Base-by-base conservation (phyloP, 2,797 vertebrate genomes). In the Dendrocincla fuliginosa region DNA sequence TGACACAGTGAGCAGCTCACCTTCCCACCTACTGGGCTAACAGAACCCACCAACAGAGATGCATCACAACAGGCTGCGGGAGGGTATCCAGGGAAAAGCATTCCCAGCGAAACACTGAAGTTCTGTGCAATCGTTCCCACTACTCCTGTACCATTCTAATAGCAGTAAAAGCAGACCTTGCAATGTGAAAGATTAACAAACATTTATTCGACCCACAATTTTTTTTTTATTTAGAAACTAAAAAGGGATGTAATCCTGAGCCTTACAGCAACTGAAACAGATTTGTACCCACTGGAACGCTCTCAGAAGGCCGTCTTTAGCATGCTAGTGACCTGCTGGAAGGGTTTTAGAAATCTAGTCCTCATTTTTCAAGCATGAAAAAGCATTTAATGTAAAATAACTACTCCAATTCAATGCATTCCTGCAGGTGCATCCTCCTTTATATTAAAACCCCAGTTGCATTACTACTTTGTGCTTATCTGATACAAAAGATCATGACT, bases 1-100 rank as follows among this genome's bases (percentile, higher is more conserved):
- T 3, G 41, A 28, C 5, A 42, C 49, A 46, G 44, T 0, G 0
- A 11, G 0, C 2, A 18, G n/a, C 3, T 65, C 55, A 5, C 17
- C 35, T 63, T 59, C 27, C 16, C 6, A 18, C 0, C 0, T 1
- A 20, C 2, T 1, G 2, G 2, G 17, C 20, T 4, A 6, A 49
- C 47, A 44, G n/a, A 49, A 16, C 11, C 23, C 74, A 25, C 6
- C 56, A 32, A 5, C 6, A n/a, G 16, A 0, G 4, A 5, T 0
- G 1, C 39, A 13, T 5, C 7, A 0, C 33, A 18, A 4, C 10
- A 5, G 1, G 1, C 12, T 16, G 5, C 1, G 0, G 2, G 14
- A 53, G 8, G 10, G 4, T 5, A 76, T 23, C 13, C 42, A 2
- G 2, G 24, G 20, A 13, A 67, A 61, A 30, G 24, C 3, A 30